Base-by-base conservation (phyloP, 2,797 vertebrate species). In the Rhynchotus rufescens region DNA sequence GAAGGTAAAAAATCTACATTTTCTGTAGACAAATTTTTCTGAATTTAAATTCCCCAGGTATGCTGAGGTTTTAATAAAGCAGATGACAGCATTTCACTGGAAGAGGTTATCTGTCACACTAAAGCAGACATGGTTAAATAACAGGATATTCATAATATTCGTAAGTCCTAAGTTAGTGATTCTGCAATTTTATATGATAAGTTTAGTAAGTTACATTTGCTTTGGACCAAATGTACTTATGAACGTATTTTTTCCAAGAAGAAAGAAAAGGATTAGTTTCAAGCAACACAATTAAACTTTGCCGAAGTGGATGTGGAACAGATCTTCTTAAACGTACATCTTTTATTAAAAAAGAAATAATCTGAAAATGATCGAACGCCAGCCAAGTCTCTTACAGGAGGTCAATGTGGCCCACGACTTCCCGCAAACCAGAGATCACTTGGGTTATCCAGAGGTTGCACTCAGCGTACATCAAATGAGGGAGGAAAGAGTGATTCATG, bases 381-480 rank as follows among this genome's bases (percentile, higher is more conserved):
- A 89, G 12, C 42, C 42, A 65, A 26, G 40, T 57, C 10, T 44
- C 32, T 54, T n/a, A 52, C 32, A 87, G 42, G 1, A 19, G 84
- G 34, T 42, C 0, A 0, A 4, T 32, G 22, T 0, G 57, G 38
- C 17, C 79, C 2, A 0, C 28, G 45, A 59, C 62, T 91, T 69
- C 51, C 59, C 78, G 65, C 52, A 66, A 34, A 78, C 6, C 38
- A 59, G 66, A 79, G 22, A 91, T 85, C n/a, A 60, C 38, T 10
- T 20, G 17, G 14, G 8, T 56, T 17, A 30, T 56, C 44, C 64
- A 32, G 26, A 85, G 34, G 23, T 30, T 87, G 56, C 20, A 73
- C 52, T 90, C 30, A 16, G 30, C 60, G 10, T 20, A 12, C 76
- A 77, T 25, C 23, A 47, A 65, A 87, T 15, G n/a, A 74, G 57